These are phyloP conservation scores for Hyalella azteca DNA, from an alignment of 2,888 invertebrate species.

Conservation along the genomic window DNA sequence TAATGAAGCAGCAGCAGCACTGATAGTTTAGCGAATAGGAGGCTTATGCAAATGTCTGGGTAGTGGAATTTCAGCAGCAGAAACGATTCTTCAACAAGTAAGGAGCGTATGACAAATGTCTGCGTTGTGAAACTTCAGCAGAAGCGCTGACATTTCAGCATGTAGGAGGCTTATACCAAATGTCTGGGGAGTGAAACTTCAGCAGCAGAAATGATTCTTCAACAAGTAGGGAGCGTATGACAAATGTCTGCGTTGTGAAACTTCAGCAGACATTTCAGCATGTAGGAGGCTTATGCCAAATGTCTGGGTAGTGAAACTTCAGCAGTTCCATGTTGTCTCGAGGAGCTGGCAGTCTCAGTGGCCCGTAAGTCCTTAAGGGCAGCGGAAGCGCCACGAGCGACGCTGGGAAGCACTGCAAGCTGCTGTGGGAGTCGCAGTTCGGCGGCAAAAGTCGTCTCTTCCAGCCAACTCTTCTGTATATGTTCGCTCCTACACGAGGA, in stretches of 20 bases:
- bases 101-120: no score
- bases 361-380: slow-evolving; percentile 65
- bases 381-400: slow-evolving; percentile 66
- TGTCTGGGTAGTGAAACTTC: slow-evolving; percentile 69
- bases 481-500: slow-evolving; percentile 61
- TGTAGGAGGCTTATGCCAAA: slow-evolving; percentile 66
- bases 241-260: no score
- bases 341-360: slow-evolving; percentile 67
- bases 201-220: no score
- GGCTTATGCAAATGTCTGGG: no score
- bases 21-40: no score
- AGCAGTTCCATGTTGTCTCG: slow-evolving; percentile 69
- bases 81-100: no score
- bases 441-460: slow-evolving; percentile 67
- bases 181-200: no score
- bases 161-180: no score
- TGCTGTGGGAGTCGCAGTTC: slow-evolving; percentile 66
- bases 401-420: slow-evolving; percentile 67
- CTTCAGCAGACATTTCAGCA: background rate
- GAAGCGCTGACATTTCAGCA: background rate
- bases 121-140: no score
- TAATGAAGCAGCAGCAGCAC: no score
- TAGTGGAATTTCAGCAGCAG: no score
- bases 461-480: slow-evolving; percentile 67
- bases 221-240: no score